A percentile compares a stretch with the other conserved stretches of the same genome.
phyloP scores from a whole-genome alignment of 1,140 invertebrate genomes.

The Achatina immaculata region DNA sequence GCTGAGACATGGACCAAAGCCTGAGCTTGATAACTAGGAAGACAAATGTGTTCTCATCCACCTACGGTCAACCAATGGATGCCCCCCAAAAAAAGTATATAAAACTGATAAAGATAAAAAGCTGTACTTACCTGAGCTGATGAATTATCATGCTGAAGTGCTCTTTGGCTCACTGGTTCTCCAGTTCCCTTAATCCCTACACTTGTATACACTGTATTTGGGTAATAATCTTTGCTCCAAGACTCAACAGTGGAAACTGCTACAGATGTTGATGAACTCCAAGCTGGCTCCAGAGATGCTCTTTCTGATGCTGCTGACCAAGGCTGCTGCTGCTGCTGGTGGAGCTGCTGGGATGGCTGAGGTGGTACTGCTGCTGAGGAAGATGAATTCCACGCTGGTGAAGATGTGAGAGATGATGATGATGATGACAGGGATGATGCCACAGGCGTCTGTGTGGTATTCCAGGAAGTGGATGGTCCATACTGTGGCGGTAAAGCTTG shows the following conservation, averaged over 20 bases:
- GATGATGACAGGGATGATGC: slow-evolving; percentile 11
- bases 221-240: slow-evolving; percentile 31
- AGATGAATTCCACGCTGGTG: slow-evolving; percentile 17
- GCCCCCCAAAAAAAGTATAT: no score
- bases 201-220: neutral
- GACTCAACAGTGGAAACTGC: neutral
- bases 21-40: no score
- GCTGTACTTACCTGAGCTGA: neutral
- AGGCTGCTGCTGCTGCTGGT: neutral
- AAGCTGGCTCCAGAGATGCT: slow-evolving; percentile 2
- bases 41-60: no score
- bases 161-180: neutral
- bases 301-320: neutral
- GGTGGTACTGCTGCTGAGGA: neutral
- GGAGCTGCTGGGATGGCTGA: neutral
- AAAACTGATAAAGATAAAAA: no score
- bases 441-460: slow-evolving; percentile 3
- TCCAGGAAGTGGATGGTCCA: slow-evolving; percentile 17
- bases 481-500: slow-evolving; percentile 12
- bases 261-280: slow-evolving; percentile 15
- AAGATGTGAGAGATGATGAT: slow-evolving; percentile 3
- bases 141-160: neutral
- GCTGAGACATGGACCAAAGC: no score
- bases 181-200: neutral
- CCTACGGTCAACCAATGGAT: no score